A percentile compares a stretch with the other conserved stretches of the same genome.
Evolutionary conservation across 2,797 vertebrate species (phyloP).

Genomic region (Coregonus sp.): DNA sequence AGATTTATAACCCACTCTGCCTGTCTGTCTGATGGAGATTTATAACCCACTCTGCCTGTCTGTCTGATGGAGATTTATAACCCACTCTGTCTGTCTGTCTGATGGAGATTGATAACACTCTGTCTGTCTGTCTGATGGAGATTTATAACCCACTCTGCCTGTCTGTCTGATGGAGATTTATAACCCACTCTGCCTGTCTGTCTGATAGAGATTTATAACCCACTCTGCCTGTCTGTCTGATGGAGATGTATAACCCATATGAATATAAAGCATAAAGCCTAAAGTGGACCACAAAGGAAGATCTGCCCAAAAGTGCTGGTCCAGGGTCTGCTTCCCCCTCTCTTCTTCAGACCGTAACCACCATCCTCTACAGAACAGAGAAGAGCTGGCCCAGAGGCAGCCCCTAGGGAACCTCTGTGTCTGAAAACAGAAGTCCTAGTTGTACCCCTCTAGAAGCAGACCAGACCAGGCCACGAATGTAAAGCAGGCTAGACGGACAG

Average conservation of each 20-base stretch:
- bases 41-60: background rate
- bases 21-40: background rate
- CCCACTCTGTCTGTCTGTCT: background rate
- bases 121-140: background rate
- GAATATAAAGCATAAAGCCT: background rate
- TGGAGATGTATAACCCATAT: background rate
- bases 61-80: background rate
- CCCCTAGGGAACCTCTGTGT: constrained; percentile 35
- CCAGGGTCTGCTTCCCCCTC: background rate
- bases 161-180: background rate
- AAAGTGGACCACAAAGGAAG: background rate
- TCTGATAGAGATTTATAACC: background rate
- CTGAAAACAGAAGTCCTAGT: constrained; percentile 27
- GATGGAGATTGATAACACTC: background rate
- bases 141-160: background rate
- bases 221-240: background rate
- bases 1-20: too few relatives aligned
- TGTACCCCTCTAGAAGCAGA: constrained; percentile 35
- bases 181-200: background rate
- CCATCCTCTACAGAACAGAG: background rate
- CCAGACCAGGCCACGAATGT: constrained; percentile 36
- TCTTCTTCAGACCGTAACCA: background rate
- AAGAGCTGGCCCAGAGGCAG: constrained; percentile 23
- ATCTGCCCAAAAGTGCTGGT: background rate
- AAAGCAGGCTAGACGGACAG: constrained; percentile 47